Evolutionary conservation across 2,888 invertebrate species (phyloP).

Genomic region (Papilio elwesi): DNA sequence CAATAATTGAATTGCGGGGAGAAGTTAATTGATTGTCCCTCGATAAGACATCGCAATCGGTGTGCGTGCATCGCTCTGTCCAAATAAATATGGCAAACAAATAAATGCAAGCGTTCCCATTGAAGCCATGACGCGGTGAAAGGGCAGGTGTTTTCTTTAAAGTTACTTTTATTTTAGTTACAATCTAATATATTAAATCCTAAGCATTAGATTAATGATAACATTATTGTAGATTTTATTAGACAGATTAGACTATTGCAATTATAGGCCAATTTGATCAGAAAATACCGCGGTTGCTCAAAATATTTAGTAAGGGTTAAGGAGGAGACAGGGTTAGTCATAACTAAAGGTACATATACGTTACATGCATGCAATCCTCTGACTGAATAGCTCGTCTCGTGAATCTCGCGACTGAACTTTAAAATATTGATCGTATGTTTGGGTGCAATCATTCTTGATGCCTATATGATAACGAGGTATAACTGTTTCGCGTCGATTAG

Average conservation of each 20-base stretch:
- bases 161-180: slow-evolving; percentile 13
- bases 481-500: slow-evolving; percentile 49
- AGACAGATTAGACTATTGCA: no score
- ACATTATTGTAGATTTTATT: no score
- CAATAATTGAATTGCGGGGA: slow-evolving; percentile 77
- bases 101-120: slow-evolving; percentile 30
- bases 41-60: slow-evolving; percentile 68
- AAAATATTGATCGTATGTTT: background rate
- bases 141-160: slow-evolving; percentile 16
- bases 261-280: no score
- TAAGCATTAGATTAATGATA: background rate
- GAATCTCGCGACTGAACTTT: no score
- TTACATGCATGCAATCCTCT: no score
- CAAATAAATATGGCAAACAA: slow-evolving; percentile 46
- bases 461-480: slow-evolving; percentile 43
- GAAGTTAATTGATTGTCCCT: slow-evolving; percentile 74
- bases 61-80: slow-evolving; percentile 64
- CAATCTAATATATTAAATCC: background rate
- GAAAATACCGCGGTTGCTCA: no score
- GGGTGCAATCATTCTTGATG: background rate
- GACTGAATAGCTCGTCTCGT: no score
- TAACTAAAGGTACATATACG: no score
- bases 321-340: no score
- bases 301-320: no score
- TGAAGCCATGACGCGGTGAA: slow-evolving; percentile 1